Base-by-base conservation (phyloP, 2,113 vertebrate genomes). In the Girardinichthys multiradiatus region DNA sequence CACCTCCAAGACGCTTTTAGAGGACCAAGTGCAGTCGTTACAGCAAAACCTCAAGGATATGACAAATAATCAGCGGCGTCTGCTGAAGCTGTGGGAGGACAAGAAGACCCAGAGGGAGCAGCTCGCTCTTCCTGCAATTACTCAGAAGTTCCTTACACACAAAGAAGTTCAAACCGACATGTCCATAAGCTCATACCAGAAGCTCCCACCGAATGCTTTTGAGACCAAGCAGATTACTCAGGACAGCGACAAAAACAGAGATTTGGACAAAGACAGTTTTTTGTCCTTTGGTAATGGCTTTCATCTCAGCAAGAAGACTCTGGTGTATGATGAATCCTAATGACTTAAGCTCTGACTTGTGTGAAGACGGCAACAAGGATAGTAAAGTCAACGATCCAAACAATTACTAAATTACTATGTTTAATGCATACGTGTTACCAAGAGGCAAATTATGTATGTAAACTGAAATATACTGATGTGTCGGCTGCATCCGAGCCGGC, bases 1-100 rank as follows among this genome's bases (percentile, higher is more conserved):
- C 63, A 92, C 93, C 9, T 93, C 93, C 6, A 95, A 95, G 74
- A 91, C 90, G 35, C 89, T 94, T 12, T 58, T 95, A 39, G 92
- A 95, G 61, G 94, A 94, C 39, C 90, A 94, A 57, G 90, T 96
- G 10, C 83, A 89, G 67, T 91, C 91, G 0, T 60, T 94, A 51
- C 92, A 95, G 68, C 92, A 92, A 68, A 94, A 94, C 72, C 90
- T 95, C 31, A 94, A 93, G 72, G 93, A 94, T 21, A 94, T 96
- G 92, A 93, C 92, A 4, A 93, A 93, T 64, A 95, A 95, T 63
- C 94, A 95, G 60, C 86, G 92, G 0, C 93, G 93, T 28, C 79
- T 95, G 33, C 77, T 95, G 14, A 94, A 94, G 75, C 27, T 94
- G 35, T 94, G 95, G 94, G 93, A 95, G n/a, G 93, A 95, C 66